A percentile compares a stretch with the other conserved stretches of the same genome.
These are phyloP conservation scores for Serranochromis macrocephalus DNA, from an alignment of 2,113 vertebrate genomes.

Conservation along the genomic window DNA sequence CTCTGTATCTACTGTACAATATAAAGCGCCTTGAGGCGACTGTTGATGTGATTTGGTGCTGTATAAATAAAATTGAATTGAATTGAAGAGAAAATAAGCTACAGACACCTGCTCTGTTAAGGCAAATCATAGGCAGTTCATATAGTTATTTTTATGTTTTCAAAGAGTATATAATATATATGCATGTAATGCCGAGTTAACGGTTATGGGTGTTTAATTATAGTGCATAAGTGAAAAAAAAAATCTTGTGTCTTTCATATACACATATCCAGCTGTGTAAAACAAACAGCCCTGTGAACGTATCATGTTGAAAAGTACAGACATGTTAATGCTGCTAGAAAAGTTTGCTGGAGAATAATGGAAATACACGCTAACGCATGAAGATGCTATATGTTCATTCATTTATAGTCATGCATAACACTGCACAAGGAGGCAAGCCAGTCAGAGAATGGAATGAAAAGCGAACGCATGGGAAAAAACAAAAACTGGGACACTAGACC, in stretches of 20 bases:
- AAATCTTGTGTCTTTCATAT: fast-evolving
- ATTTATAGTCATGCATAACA: neutral
- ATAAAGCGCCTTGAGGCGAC: fast-evolving
- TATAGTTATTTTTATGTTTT: neutral
- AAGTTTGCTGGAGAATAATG: neutral
- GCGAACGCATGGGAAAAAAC: fast-evolving
- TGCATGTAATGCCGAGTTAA: neutral
- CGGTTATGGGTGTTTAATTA: neutral
- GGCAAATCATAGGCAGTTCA: neutral
- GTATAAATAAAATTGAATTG: neutral
- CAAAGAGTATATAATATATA: neutral
- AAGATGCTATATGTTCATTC: neutral
- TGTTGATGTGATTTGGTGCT: fast-evolving
- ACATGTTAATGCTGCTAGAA: neutral
- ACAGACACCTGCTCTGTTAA: neutral
- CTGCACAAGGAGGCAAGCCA: neutral
- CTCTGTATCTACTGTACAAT: neutral
- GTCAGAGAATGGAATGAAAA: neutral
- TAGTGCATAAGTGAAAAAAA: neutral
- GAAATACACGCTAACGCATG: neutral
- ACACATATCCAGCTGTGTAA: neutral
- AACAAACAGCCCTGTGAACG: fast-evolving
- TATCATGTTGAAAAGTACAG: neutral
- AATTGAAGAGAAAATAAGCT: neutral
- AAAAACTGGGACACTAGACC: neutral